These are phyloP conservation scores for Pyrrhia umbra DNA, from an alignment of 2,888 invertebrate genomes.

Conservation along the genomic window DNA sequence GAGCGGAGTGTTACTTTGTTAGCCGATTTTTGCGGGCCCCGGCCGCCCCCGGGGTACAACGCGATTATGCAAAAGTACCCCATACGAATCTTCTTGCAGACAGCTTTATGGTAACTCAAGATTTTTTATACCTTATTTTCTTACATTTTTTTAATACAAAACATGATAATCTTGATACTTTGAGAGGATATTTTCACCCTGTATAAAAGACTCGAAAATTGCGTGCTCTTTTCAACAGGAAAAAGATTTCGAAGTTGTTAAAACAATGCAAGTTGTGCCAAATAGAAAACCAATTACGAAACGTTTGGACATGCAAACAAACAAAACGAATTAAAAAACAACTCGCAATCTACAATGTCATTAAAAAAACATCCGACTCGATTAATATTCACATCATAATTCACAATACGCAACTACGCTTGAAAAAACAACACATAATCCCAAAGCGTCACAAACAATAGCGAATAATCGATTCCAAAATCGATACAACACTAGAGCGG, in stretches of 20 bases:
- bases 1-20: constrained; percentile 87
- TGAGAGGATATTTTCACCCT: constrained; percentile 40
- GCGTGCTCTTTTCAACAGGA: constrained; percentile 45
- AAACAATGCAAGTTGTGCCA: constrained; percentile 28
- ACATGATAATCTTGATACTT: constrained; percentile 45
- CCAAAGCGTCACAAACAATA: constrained; percentile 71
- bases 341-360: constrained; percentile 52
- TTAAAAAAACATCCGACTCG: constrained; percentile 60
- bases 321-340: constrained; percentile 61
- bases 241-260: constrained; percentile 39
- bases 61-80: constrained; percentile 81
- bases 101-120: constrained; percentile 69
- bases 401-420: constrained; percentile 65
- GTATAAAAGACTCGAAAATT: constrained; percentile 33
- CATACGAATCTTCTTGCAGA: constrained; percentile 67
- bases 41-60: constrained; percentile 67
- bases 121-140: constrained; percentile 62
- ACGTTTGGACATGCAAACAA: constrained; percentile 57
- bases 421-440: constrained; percentile 67
- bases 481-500: constrained; percentile 70
- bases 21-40: constrained; percentile 82
- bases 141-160: constrained; percentile 56
- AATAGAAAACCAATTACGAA: constrained; percentile 49
- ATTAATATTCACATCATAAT: constrained; percentile 72
- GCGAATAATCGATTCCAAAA: constrained; percentile 74